Conservation (phyloP, 2,113 vertebrate species). For the Dromaius novaehollandiae region DNA sequence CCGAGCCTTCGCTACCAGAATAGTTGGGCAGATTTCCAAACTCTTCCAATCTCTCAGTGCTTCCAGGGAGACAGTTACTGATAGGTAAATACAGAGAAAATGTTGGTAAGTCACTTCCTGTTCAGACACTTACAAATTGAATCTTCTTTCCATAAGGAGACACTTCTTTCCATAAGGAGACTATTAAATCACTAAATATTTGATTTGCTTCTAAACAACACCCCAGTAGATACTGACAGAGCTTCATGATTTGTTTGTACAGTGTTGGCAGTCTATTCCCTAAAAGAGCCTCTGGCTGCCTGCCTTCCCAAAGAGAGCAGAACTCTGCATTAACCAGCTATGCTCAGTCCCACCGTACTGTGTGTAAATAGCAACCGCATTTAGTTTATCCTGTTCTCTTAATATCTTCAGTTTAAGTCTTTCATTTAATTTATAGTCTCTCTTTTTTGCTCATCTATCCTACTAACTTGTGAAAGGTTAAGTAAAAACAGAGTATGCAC, state of each 20-base stretch:
- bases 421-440: background rate
- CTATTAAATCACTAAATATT: background rate
- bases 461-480: background rate
- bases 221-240: background rate
- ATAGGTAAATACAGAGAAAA: background rate
- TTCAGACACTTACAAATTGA: background rate
- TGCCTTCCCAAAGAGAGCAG: background rate
- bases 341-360: background rate
- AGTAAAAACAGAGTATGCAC: background rate
- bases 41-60: background rate
- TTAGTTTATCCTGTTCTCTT: background rate
- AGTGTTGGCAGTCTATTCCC: background rate
- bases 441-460: background rate
- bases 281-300: background rate
- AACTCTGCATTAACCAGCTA: background rate
- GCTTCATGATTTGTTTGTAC: slow-evolving; percentile 11
- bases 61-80: background rate
- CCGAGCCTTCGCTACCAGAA: rapidly evolving
- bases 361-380: background rate
- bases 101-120: background rate
- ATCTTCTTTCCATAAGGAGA: too few species aligned
- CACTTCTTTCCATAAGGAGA: too few species aligned
- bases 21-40: background rate
- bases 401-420: background rate
- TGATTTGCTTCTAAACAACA: background rate